These are phyloP conservation scores for Ptychadena robeensis DNA, from an alignment of 2,797 vertebrate genomes.

Conservation along the genomic window DNA sequence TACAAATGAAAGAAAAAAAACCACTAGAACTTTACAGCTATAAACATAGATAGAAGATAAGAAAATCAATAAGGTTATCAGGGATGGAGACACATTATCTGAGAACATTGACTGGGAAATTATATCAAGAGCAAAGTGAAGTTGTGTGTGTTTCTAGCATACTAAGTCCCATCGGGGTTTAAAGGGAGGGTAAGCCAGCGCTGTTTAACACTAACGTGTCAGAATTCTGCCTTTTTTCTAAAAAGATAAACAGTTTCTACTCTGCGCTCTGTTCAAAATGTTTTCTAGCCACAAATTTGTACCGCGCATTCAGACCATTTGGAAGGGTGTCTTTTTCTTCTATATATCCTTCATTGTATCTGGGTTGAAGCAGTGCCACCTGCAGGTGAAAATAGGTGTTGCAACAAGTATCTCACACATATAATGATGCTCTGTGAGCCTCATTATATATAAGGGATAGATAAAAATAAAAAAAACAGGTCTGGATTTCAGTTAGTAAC, in stretches of 20 bases:
- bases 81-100: constrained; percentile 48
- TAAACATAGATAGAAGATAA: constrained; percentile 50
- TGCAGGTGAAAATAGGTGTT: too few species aligned
- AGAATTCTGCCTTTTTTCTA: neutral
- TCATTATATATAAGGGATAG: too few species aligned
- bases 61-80: constrained; percentile 52
- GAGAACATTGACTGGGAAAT: constrained; percentile 48
- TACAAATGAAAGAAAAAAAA: constrained; percentile 30
- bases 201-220: neutral
- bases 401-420: too few species aligned
- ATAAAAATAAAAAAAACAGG: too few species aligned
- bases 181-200: neutral
- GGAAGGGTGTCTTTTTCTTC: too few species aligned
- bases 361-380: too few species aligned
- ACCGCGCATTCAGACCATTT: too few species aligned
- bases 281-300: too few species aligned
- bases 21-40: constrained; percentile 40
- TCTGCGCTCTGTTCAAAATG: neutral
- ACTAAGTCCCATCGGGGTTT: neutral
- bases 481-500: too few species aligned
- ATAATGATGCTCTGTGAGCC: too few species aligned
- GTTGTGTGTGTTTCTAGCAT: constrained; percentile 38
- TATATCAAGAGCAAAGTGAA: constrained; percentile 49
- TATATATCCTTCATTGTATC: too few species aligned
- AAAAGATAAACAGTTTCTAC: too few species aligned